Percentiles rank a stretch among this genome's conserved stretches.
Evolutionary conservation across 2,797 vertebrate species (phyloP).

Genomic region (Tinamus major): DNA sequence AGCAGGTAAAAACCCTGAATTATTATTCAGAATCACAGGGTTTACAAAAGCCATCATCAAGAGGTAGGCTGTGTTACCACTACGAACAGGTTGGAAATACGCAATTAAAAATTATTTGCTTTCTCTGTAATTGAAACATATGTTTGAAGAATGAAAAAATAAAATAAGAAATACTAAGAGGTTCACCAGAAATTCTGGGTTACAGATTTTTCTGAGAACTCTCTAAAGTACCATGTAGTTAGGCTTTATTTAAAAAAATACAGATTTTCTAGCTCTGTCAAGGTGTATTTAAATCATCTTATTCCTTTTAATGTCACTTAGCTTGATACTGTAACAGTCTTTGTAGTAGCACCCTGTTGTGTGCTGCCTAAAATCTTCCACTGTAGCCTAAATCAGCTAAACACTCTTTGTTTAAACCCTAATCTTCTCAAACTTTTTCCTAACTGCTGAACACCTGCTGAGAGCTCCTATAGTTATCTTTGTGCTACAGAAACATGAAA

Average conservation of each 20-base stretch:
- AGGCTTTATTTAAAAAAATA: neutral
- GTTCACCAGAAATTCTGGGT: neutral
- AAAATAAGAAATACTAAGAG: neutral
- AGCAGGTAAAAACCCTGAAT: neutral
- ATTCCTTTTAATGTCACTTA: slow-evolving; percentile 34
- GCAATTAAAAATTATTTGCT: neutral
- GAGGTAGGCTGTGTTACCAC: neutral
- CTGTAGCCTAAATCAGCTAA: slow-evolving; percentile 46
- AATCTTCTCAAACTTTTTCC: slow-evolving; percentile 44
- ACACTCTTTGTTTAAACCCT: slow-evolving; percentile 42
- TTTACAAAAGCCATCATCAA: neutral
- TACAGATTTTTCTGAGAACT: neutral
- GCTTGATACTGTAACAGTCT: slow-evolving; percentile 18
- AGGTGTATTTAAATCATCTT: slow-evolving; percentile 31
- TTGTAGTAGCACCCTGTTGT: slow-evolving; percentile 51
- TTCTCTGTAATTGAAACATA: neutral
- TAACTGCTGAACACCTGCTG: slow-evolving; percentile 19
- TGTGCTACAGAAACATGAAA: neutral
- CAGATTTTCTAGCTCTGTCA: no score
- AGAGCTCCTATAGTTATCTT: neutral
- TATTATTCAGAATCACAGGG: neutral
- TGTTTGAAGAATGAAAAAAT: neutral
- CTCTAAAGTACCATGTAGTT: neutral
- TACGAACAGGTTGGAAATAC: neutral
- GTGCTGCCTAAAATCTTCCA: slow-evolving; percentile 41